Conservation (phyloP, 2,113 vertebrate species). For the Lepisosteus osseus region DNA sequence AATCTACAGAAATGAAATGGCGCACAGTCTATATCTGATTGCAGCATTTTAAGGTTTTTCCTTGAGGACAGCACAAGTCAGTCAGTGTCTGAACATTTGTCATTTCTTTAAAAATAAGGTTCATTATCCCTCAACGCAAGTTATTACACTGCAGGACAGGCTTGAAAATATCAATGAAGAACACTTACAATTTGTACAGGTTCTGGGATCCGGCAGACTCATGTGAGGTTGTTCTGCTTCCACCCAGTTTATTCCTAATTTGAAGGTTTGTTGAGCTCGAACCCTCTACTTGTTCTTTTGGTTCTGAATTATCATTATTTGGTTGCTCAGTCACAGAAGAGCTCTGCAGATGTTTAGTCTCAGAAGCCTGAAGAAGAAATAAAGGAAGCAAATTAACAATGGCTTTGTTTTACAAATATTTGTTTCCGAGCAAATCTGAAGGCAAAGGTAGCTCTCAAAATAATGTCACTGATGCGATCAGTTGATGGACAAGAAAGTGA, state of each 20-base stretch:
- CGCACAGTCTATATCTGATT: too few relatives aligned
- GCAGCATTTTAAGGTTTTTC: too few relatives aligned
- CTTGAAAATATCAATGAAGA: too few relatives aligned
- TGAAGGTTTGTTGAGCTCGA: constrained; percentile 51
- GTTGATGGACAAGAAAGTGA: too few relatives aligned
- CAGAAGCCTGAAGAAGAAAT: constrained; percentile 50
- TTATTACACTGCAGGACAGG: too few relatives aligned
- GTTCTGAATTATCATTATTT: constrained; percentile 45
- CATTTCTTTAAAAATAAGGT: too few relatives aligned
- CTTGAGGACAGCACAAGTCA: too few relatives aligned
- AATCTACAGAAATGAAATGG: background rate
- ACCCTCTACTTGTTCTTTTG: constrained; percentile 21
- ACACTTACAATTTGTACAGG: constrained; percentile 12
- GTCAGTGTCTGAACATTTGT: too few relatives aligned
- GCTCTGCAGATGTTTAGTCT: constrained; percentile 58
- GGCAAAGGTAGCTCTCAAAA: too few relatives aligned
- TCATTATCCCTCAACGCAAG: too few relatives aligned
- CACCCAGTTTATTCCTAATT: constrained; percentile 26
- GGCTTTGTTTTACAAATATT: background rate
- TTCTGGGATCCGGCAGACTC: background rate
- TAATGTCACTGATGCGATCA: too few relatives aligned
- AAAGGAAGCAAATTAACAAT: background rate
- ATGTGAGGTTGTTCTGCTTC: constrained; percentile 14
- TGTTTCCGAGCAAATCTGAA: too few relatives aligned
- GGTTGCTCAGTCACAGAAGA: constrained; percentile 40